These are phyloP conservation scores for Cotesia typhae DNA, from an alignment of 1,140 invertebrate genomes.

Conservation along the genomic window DNA sequence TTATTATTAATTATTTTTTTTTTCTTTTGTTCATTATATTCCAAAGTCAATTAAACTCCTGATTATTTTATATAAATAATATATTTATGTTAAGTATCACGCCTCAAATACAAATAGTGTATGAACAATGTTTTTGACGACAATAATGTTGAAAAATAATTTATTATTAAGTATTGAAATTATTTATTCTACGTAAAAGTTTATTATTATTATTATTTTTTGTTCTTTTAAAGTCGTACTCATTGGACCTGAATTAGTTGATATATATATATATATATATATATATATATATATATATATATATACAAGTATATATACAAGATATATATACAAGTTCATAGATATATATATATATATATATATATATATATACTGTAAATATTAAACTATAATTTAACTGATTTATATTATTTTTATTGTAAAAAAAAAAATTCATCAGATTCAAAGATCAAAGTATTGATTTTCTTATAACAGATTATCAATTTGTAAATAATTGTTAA, in stretches of 20 bases:
- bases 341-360: not conserved
- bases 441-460: too few relatives aligned
- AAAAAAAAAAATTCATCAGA: too few relatives aligned
- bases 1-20: too few relatives aligned
- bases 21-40: not conserved
- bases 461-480: too few relatives aligned
- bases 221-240: not conserved
- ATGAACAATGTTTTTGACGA: not conserved
- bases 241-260: slow-evolving; percentile 27
- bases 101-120: not conserved
- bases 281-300: not conserved
- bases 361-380: not conserved
- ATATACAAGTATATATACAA: too few relatives aligned
- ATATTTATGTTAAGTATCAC: not conserved
- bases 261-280: slow-evolving; percentile 7
- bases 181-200: not conserved
- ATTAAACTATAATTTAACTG: not conserved
- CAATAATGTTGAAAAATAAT: not conserved
- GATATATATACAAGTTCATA: too few relatives aligned
- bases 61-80: slow-evolving; percentile 9
- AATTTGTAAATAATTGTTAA: too few relatives aligned
- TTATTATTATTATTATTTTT: not conserved
- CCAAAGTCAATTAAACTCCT: not conserved
- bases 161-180: not conserved
- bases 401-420: not conserved